Base-by-base conservation (phyloP, 92 coral and sea anemone species). In the Phenganax stokvisi region DNA sequence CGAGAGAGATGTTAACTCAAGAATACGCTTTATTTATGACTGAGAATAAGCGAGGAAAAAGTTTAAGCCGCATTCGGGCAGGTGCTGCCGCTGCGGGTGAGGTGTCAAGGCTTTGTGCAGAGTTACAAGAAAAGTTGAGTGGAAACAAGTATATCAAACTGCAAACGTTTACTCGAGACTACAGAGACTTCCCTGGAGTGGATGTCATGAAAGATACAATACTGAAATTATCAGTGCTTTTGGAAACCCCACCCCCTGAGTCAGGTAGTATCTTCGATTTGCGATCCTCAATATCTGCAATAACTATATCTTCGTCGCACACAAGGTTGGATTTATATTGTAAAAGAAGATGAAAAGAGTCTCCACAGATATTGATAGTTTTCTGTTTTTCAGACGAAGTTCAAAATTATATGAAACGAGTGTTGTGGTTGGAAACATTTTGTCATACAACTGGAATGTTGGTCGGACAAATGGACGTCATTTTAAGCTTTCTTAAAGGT, bases 71-170 rank as follows among this genome's bases (percentile, higher is more conserved):
- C 51, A 75, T 75, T 55, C 62, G 80, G 64, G 80, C 97, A 9
- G 87, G 92, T 9, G 93, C 87, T 31, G 82, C 88, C 13, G 72
- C 84, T 2, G 93, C 90, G 37, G 92, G 86, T 20, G 86, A 89
- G 60, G 62, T 75, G 25, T 56, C 80, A 28, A 63, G 80, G 51
- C 27, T 75, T 56, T 63, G 56, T 12, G 52, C 10, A 8, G 80
- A 56, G 11, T 31, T 75, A 28, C 80, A 75, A 29, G 60, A 56
- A 53, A 75, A 75, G 30, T 56, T 75, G 80, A 56, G 80, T 51
- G 80, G 80, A 0, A 67, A 75, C 8, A 75, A 75, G 67, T 75
- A 75, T 31, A n/a, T 75, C 12, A 75, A 75, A 75, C 56, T 75
- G 54, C 80, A 54, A 65, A 57, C 62, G 9, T 75, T 56, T 11